These are phyloP conservation scores for Drosophila tripunctata DNA, from an alignment of 2,888 invertebrate genomes.

Conservation along the genomic window DNA sequence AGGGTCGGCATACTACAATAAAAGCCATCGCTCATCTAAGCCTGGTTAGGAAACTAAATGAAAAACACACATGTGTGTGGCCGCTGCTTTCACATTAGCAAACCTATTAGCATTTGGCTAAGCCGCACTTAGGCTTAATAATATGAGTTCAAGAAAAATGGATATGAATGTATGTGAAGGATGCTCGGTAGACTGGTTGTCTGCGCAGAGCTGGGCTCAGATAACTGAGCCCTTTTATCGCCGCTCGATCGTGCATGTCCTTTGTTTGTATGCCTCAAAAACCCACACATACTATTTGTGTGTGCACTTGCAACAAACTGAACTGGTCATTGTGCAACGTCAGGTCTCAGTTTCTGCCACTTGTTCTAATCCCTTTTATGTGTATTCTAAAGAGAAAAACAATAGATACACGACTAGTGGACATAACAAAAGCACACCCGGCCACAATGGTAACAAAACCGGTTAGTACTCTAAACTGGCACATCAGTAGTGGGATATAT, in stretches of 20 bases:
- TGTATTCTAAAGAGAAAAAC: neutral
- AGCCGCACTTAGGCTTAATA: slow-evolving; percentile 68
- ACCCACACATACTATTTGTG: too few relatives aligned
- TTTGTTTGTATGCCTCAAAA: slow-evolving; percentile 51
- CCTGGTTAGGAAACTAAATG: slow-evolving; percentile 16
- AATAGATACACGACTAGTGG: slow-evolving; percentile 7
- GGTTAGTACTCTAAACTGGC: slow-evolving; percentile 8
- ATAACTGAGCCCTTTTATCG: slow-evolving; percentile 68
- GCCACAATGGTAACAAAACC: slow-evolving; percentile 50
- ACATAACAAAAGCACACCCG: slow-evolving; percentile 70
- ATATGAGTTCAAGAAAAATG: neutral
- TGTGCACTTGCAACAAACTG: slow-evolving; percentile 39
- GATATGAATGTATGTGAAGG: neutral
- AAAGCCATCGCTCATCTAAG: slow-evolving; percentile 63
- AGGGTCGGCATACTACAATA: slow-evolving; percentile 65
- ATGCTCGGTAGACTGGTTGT: slow-evolving; percentile 58
- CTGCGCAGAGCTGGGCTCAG: slow-evolving; percentile 24
- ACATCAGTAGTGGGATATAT: too few relatives aligned
- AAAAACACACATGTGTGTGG: slow-evolving; percentile 41
- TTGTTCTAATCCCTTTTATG: slow-evolving; percentile 65
- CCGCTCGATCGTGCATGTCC: slow-evolving; percentile 63
- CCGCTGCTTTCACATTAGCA: slow-evolving; percentile 62
- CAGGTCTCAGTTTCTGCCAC: slow-evolving; percentile 41
- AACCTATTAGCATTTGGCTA: slow-evolving; percentile 73
- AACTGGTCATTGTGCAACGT: slow-evolving; percentile 63